Conservation (phyloP, 2,113 vertebrate genomes). For the Talpa occidentalis region DNA sequence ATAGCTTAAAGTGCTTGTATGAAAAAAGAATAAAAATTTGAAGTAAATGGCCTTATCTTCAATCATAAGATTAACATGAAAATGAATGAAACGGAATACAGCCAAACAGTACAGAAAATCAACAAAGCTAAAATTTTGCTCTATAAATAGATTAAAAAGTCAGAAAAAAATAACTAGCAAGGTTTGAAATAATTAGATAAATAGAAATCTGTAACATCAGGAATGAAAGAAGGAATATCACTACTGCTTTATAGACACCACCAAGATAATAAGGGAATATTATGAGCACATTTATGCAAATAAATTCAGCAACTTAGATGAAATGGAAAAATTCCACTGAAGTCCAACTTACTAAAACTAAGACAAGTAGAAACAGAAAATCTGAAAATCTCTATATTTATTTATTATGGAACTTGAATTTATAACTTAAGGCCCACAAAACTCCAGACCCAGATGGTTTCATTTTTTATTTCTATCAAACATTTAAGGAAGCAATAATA, state of each 20-base stretch:
- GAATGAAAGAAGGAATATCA: background rate
- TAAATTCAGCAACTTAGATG: slow-evolving; percentile 67
- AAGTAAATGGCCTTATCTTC: background rate
- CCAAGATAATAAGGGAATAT: slow-evolving; percentile 41
- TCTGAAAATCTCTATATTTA: slow-evolving; percentile 67
- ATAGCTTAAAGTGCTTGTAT: background rate
- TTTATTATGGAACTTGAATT: slow-evolving; percentile 69
- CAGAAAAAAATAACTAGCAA: background rate
- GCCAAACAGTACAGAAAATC: background rate
- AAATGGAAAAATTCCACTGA: slow-evolving; percentile 69
- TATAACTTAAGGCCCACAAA: slow-evolving; percentile 64
- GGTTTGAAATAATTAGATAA: background rate
- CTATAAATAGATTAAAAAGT: background rate
- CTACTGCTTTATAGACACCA: background rate
- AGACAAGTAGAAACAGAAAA: slow-evolving; percentile 68
- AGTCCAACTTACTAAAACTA: slow-evolving; percentile 55
- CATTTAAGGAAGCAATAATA: slow-evolving; percentile 62
- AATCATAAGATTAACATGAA: background rate
- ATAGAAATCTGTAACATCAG: background rate
- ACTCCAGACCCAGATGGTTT: slow-evolving; percentile 69
- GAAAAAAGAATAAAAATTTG: background rate
- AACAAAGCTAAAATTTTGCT: background rate
- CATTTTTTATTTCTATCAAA: slow-evolving; percentile 58
- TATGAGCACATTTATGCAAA: slow-evolving; percentile 72
- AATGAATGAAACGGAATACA: background rate